These are phyloP conservation scores for Nasonovia ribisnigri DNA, from an alignment of 2,888 invertebrate species.

Conservation along the genomic window DNA sequence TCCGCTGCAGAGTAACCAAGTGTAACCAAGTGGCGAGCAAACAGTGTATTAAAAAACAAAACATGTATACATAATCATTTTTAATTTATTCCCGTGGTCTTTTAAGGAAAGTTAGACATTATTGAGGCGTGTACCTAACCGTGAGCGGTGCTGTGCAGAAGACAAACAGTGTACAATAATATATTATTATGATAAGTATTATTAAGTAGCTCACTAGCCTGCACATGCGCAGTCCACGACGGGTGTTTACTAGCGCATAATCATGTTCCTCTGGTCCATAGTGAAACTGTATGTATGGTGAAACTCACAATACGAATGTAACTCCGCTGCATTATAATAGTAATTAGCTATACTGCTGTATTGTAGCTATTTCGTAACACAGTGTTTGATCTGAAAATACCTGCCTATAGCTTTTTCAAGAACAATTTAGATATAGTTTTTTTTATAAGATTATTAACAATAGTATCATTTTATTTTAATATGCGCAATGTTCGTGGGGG, in stretches of 20 bases:
- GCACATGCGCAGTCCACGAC: neutral
- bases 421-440: neutral
- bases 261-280: neutral
- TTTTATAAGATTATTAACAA: neutral
- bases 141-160: neutral
- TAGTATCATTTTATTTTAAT: neutral
- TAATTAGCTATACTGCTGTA: neutral
- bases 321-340: neutral
- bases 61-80: conserved; percentile 36
- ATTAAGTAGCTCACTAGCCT: conserved; percentile 39
- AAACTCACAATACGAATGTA: neutral
- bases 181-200: neutral
- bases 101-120: conserved; percentile 51
- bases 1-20: conserved; percentile 60
- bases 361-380: neutral
- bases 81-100: conserved; percentile 54
- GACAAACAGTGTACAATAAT: neutral
- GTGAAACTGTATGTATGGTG: neutral
- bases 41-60: conserved; percentile 60
- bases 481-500: neutral
- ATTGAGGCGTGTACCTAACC: conserved; percentile 41
- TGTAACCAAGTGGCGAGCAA: conserved; percentile 65
- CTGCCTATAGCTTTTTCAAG: neutral
- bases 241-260: conserved; percentile 47
- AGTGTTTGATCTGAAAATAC: neutral